A percentile compares a stretch with the other conserved stretches of the same genome.
phyloP scores from a whole-genome alignment of 2,888 invertebrate genomes.

The Lathronympha strigana region DNA sequence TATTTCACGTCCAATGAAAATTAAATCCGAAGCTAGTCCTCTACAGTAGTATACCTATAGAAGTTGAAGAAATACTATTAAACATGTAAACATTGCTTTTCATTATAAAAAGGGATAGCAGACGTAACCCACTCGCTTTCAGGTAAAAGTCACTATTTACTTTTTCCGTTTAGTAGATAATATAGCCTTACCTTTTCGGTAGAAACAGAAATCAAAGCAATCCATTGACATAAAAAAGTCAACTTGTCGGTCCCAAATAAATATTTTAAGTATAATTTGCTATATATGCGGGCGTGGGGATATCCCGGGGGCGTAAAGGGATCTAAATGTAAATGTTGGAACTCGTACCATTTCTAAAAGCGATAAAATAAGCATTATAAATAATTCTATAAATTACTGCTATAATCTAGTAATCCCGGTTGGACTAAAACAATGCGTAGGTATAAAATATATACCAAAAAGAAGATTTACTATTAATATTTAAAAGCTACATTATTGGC shows the following conservation, averaged over 20 bases:
- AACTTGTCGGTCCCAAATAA: slow-evolving; percentile 27
- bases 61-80: too few species aligned
- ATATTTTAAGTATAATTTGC: slow-evolving; percentile 35
- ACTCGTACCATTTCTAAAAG: slow-evolving; percentile 1
- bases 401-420: not conserved
- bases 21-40: not conserved
- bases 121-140: not conserved
- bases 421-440: not conserved
- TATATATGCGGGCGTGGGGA: slow-evolving; percentile 13
- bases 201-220: slow-evolving; percentile 19
- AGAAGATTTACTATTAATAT: too few species aligned
- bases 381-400: slow-evolving; percentile 1
- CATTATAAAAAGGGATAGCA: not conserved
- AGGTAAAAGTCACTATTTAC: slow-evolving; percentile 11
- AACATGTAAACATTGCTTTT: too few species aligned
- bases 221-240: slow-evolving; percentile 25
- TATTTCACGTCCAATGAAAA: too few species aligned
- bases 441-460: too few species aligned
- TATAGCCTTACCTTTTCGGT: slow-evolving; percentile 4
- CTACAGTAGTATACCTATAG: not conserved
- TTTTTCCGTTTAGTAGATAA: slow-evolving; percentile 1
- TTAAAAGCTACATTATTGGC: too few species aligned
- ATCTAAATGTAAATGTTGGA: slow-evolving; percentile 19
- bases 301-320: slow-evolving; percentile 18
- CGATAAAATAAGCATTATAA: not conserved